These are phyloP conservation scores for Himalopsyche phryganea DNA, from an alignment of 1,140 invertebrate genomes.

Conservation along the genomic window DNA sequence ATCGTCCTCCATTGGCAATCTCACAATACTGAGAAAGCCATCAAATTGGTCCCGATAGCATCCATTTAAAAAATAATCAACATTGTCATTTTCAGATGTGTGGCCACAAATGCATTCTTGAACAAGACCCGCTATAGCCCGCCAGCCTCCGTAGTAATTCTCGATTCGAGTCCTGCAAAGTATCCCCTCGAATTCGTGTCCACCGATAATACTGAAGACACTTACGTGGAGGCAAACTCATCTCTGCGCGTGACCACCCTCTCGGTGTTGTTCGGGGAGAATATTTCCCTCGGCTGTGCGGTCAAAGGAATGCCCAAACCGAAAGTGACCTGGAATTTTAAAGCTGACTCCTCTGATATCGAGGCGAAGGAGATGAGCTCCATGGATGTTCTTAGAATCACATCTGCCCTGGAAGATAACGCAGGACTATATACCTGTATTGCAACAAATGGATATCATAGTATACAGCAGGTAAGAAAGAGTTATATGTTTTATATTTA, in stretches of 20 bases:
- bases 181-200: constrained; percentile 23
- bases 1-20: no score
- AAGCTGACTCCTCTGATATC: constrained; percentile 13
- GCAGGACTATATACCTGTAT: constrained; percentile 29
- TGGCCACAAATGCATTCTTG: constrained; percentile 39
- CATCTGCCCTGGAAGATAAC: constrained; percentile 16
- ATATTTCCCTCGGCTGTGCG: constrained; percentile 25
- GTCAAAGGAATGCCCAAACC: constrained; percentile 28
- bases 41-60: no score
- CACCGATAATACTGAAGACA: constrained; percentile 7
- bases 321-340: constrained; percentile 31
- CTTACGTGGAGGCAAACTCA: not conserved
- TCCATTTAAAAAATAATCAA: no score
- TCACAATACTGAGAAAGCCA: no score
- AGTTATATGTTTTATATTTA: no score
- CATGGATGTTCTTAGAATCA: constrained; percentile 27
- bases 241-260: not conserved
- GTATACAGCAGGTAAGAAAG: constrained; percentile 27
- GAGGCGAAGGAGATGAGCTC: constrained; percentile 29
- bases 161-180: not conserved
- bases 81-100: constrained; percentile 37
- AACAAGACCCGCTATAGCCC: constrained; percentile 35
- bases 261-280: constrained; percentile 11
- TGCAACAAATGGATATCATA: constrained; percentile 25
- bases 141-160: constrained; percentile 1